phyloP scores from a whole-genome alignment of 2,888 invertebrate genomes.

The Mactromeris polynyma region DNA sequence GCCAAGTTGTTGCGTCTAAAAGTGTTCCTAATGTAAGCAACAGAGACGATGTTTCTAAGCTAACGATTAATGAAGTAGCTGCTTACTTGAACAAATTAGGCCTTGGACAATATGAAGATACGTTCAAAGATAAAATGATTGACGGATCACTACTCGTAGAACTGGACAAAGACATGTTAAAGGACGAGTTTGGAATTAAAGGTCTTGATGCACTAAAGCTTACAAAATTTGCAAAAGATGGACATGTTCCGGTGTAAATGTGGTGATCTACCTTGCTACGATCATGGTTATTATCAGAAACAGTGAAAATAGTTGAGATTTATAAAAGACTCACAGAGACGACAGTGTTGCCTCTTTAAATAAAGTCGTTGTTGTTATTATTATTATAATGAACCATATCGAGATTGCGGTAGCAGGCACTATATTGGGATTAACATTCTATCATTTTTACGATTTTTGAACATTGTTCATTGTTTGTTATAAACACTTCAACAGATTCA shows the following conservation, averaged over 20 bases:
- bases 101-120: conserved; percentile 63
- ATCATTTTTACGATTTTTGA: too few species aligned
- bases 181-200: conserved; percentile 66
- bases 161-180: conserved; percentile 58
- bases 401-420: too few species aligned
- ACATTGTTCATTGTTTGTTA: too few species aligned
- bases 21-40: conserved; percentile 4
- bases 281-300: too few species aligned
- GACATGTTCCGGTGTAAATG: conserved; percentile 63
- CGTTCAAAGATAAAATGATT: conserved; percentile 62
- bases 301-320: too few species aligned
- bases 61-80: conserved; percentile 67
- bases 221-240: conserved; percentile 67
- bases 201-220: conserved; percentile 68
- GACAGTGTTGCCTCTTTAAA: too few species aligned
- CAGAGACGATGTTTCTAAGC: conserved; percentile 49
- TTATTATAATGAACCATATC: too few species aligned
- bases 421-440: too few species aligned
- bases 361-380: too few species aligned
- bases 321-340: too few species aligned
- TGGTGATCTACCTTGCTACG: too few species aligned
- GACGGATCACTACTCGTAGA: conserved; percentile 68
- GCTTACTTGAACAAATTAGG: conserved; percentile 66
- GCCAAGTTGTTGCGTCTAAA: not conserved
- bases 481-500: too few species aligned